Percentiles rank a stretch among this genome's conserved stretches.
Evolutionary conservation across 53 echinoderm and acorn worm species (phyloP).

Genomic region (Holothuria scabra): DNA sequence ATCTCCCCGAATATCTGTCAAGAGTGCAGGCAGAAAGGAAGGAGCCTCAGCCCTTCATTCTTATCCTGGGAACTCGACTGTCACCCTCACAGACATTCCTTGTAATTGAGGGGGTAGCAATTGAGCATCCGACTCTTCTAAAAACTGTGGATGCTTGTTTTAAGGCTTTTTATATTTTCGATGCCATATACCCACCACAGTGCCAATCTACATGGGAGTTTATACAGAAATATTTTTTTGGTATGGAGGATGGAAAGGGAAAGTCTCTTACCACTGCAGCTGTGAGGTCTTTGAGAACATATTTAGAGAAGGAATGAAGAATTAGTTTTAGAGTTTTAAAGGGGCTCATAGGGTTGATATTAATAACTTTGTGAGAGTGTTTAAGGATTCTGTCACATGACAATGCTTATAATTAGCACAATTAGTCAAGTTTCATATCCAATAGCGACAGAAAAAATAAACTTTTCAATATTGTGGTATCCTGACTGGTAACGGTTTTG

Average conservation of each 20-base stretch:
- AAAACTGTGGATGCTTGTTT: conserved; percentile 71
- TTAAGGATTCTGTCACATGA: too few species aligned
- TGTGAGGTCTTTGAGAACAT: conserved; percentile 66
- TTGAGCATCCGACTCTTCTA: conserved; percentile 52
- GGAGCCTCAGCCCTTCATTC: conserved; percentile 67
- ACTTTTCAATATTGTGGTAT: too few species aligned
- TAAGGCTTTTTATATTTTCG: conserved; percentile 60
- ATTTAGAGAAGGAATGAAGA: conserved; percentile 41
- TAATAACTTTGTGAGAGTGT: too few species aligned
- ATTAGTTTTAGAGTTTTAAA: too few species aligned
- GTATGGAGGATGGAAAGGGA: conserved; percentile 61
- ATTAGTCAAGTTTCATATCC: too few species aligned
- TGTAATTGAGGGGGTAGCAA: conserved; percentile 70
- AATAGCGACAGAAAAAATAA: too few species aligned
- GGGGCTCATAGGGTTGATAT: too few species aligned
- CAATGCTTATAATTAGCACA: too few species aligned
- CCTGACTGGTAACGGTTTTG: too few species aligned
- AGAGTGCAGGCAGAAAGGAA: conserved; percentile 31
- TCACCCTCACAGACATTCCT: conserved; percentile 35
- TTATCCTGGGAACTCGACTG: conserved; percentile 54
- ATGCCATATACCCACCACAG: conserved; percentile 64
- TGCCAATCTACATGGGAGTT: conserved; percentile 75
- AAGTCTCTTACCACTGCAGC: conserved; percentile 59
- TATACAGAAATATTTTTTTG: conserved; percentile 66
- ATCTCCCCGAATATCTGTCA: conserved; percentile 53